Evolutionary conservation across 2,888 invertebrate genomes (phyloP).

Genomic region (Caenorhabditis becei): DNA sequence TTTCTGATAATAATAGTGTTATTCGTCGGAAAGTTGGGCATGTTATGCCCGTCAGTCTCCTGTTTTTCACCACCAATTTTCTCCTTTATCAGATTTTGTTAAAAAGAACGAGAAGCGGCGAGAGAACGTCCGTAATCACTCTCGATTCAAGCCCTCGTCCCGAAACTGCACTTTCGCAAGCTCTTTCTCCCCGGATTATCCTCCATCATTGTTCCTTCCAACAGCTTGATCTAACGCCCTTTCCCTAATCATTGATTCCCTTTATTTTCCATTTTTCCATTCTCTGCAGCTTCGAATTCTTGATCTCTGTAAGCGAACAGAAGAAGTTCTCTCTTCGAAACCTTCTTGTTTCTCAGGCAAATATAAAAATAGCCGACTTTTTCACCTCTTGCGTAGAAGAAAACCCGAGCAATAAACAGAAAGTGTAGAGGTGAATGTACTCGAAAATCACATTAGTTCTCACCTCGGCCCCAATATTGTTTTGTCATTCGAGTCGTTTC

Average conservation of each 20-base stretch:
- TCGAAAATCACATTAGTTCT: too few species aligned
- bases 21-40: constrained; percentile 5
- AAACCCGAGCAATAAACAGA: too few species aligned
- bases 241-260: not conserved
- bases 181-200: not conserved
- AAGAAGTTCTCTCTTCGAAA: too few species aligned
- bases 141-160: not conserved
- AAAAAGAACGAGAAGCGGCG: not conserved
- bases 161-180: not conserved
- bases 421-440: too few species aligned
- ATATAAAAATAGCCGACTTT: too few species aligned
- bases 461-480: too few species aligned
- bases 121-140: not conserved
- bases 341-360: too few species aligned
- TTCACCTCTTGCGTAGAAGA: too few species aligned
- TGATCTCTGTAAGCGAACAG: too few species aligned
- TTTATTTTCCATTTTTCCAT: not conserved
- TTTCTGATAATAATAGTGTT: constrained; percentile 27
- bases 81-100: constrained; percentile 17
- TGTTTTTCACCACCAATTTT: constrained; percentile 11
- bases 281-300: too few species aligned
- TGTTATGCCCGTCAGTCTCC: constrained; percentile 16
- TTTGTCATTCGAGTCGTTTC: too few species aligned
- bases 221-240: not conserved
- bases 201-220: not conserved